Conservation (phyloP, 1,140 invertebrate genomes). For the Penaeus indicus region DNA sequence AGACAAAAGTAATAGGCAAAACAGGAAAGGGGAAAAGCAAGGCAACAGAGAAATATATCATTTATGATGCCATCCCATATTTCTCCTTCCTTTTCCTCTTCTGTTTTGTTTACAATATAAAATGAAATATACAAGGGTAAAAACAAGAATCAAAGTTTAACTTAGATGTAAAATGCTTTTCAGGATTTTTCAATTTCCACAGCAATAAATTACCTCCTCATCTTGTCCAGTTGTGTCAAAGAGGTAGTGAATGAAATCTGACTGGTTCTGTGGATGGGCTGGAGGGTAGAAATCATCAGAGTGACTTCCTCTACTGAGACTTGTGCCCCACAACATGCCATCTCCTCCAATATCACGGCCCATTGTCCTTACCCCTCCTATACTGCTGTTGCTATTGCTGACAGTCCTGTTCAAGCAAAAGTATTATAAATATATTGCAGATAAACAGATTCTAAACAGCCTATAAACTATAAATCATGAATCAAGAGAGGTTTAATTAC, state of each 20-base stretch:
- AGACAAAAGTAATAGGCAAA: neutral
- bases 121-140: too few relatives aligned
- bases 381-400: constrained; percentile 4
- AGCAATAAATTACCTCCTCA: constrained; percentile 45
- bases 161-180: too few relatives aligned
- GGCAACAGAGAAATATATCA: too few relatives aligned
- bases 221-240: constrained; percentile 48
- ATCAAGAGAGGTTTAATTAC: neutral
- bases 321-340: constrained; percentile 26
- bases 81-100: too few relatives aligned
- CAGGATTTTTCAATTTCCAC: too few relatives aligned
- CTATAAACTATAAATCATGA: too few relatives aligned
- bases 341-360: constrained; percentile 47
- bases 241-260: constrained; percentile 56
- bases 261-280: constrained; percentile 44
- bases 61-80: too few relatives aligned
- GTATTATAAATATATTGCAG: too few relatives aligned
- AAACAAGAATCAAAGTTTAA: too few relatives aligned
- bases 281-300: constrained; percentile 57
- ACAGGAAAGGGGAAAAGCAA: too few relatives aligned
- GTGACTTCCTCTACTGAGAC: constrained; percentile 39
- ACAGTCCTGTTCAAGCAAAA: neutral
- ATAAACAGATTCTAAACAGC: too few relatives aligned
- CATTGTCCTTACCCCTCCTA: neutral
- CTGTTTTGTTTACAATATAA: too few relatives aligned